Conservation (phyloP, 2,888 invertebrate genomes). For the Pocota personata region DNA sequence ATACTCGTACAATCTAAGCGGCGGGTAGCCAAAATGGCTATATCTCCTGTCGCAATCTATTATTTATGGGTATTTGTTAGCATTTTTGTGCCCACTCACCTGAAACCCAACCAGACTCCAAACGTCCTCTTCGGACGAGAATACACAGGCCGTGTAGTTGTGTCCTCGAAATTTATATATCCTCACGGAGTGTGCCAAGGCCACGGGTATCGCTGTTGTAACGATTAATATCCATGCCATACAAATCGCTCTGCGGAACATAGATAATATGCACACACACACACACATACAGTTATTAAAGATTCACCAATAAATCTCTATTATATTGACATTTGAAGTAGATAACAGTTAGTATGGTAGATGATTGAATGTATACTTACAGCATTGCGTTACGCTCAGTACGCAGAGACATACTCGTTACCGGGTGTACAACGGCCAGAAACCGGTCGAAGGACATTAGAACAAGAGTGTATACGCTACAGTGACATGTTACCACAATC, state of each 20-base stretch:
- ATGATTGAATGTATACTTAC: slow-evolving; percentile 78
- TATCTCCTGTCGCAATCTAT: slow-evolving; percentile 58
- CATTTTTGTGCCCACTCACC: slow-evolving; percentile 76
- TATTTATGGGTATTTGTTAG: slow-evolving; percentile 54
- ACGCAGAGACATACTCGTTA: slow-evolving; percentile 92
- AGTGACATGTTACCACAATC: slow-evolving; percentile 95
- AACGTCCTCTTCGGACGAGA: slow-evolving; percentile 85
- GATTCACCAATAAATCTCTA: slow-evolving; percentile 51
- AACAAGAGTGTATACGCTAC: slow-evolving; percentile 96
- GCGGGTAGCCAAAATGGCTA: slow-evolving; percentile 27
- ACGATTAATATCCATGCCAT: slow-evolving; percentile 92
- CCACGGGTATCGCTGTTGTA: slow-evolving; percentile 90
- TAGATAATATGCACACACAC: slow-evolving; percentile 10
- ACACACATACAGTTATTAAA: slow-evolving; percentile 8
- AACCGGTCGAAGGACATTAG: slow-evolving; percentile 96
- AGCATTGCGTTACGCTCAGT: slow-evolving; percentile 91
- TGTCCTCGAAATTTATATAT: slow-evolving; percentile 86
- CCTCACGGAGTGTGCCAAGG: slow-evolving; percentile 90
- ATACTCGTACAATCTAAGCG: slow-evolving; percentile 2
- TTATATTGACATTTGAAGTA: slow-evolving; percentile 58
- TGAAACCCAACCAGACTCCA: slow-evolving; percentile 84
- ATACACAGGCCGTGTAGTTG: slow-evolving; percentile 88
- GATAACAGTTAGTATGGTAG: slow-evolving; percentile 28
- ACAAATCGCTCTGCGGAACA: slow-evolving; percentile 86
- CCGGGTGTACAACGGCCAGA: slow-evolving; percentile 96